Evolutionary conservation across 2,888 invertebrate species (phyloP), one percentile per base, ranked within the genome.

Genomic region (Lasioglossum calceatum): DNA sequence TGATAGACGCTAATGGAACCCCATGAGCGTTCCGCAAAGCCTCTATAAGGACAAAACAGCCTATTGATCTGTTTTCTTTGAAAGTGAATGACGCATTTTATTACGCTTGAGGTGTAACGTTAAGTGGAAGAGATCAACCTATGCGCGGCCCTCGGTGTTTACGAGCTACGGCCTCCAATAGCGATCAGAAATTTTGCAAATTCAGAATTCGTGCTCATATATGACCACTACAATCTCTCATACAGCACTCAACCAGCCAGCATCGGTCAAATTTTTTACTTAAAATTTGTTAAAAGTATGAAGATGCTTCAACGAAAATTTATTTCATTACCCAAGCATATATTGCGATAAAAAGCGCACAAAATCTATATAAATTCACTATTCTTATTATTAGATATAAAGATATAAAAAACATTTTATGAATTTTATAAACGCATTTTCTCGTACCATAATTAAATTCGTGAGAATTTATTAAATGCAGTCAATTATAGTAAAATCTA

Each of bases 111-210:
- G 54, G 71, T 75, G 75, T 77, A 81, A 77, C 81, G 72, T 81
- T 85, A 85, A 86, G 81, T 81, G 75, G 75, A 86, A 72, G 75
- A 85, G 86, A 85, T 85, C 85, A 78, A 85, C 71, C 77, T 71
- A 54, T 86, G 42, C 85, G 58, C 32, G 12, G 54, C 27, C 14
- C 72, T n/a, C 14, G 14, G 39, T 8, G n/a, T 85, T 85, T 61
- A 44, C 80, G 73, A 74, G 77, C 73, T 23, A 32, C 36, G 19
- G 19, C n/a, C 3, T 7, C 32, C 2, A 16, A 16, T 0, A 14
- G 19, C 16, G 64, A 76, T 72, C 67, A 77, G 19, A 44, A 58
- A 77, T 73, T 77, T 85, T n/a, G 58, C 12, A 72, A 84, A 84
- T 76, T 50, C 23, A 72, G 61, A 72, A 73, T 71, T 64, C 42